These are phyloP conservation scores for Rhegmatorhina hoffmannsi DNA, from an alignment of 2,113 vertebrate species.

Conservation along the genomic window DNA sequence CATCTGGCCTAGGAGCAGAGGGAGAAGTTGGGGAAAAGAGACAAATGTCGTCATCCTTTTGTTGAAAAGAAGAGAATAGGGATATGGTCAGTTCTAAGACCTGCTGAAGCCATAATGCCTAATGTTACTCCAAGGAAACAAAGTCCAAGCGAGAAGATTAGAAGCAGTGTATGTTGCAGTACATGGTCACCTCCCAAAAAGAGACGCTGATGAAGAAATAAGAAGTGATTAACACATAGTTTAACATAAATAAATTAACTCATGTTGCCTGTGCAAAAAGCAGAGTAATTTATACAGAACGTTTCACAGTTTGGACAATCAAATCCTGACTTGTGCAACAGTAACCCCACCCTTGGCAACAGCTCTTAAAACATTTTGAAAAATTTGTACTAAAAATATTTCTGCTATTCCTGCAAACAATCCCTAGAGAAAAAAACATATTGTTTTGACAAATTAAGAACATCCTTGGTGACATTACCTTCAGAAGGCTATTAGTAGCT, in stretches of 20 bases:
- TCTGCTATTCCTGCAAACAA: not conserved
- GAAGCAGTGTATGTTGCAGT: not conserved
- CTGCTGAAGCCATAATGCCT: not conserved
- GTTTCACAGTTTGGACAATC: not conserved
- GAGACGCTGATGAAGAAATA: not conserved
- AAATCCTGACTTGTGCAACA: not conserved
- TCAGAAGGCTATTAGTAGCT: not conserved
- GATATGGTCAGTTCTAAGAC: not conserved
- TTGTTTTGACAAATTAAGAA: not conserved
- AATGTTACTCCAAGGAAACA: not conserved
- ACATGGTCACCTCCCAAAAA: not conserved
- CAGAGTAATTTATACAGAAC: not conserved
- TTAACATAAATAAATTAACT: not conserved
- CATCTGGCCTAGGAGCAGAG: not conserved
- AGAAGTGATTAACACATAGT: not conserved
- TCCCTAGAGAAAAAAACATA: not conserved
- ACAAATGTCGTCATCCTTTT: not conserved
- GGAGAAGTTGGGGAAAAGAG: not conserved
- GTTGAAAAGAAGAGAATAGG: not conserved
- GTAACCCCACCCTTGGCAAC: not conserved
- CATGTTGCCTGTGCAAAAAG: not conserved
- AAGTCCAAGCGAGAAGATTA: not conserved
- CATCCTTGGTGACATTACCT: not conserved
- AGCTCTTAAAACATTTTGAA: not conserved
- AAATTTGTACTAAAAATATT: not conserved